phyloP scores from a whole-genome alignment of 2,888 invertebrate species.

The Seira ritae region DNA sequence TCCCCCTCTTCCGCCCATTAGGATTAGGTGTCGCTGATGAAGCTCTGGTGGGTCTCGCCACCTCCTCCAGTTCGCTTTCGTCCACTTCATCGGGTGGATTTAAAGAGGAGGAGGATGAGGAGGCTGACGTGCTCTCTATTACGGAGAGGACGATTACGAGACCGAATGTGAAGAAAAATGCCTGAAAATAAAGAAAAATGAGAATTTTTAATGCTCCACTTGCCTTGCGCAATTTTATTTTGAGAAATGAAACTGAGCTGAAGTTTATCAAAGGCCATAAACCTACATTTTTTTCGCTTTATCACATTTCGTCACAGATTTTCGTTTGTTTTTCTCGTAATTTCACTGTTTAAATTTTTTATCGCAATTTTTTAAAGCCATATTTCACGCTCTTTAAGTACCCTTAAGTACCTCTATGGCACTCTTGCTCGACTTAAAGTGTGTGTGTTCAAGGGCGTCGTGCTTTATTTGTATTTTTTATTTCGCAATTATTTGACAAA shows the following conservation, averaged over 20 bases:
- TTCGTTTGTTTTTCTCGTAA: too few species aligned
- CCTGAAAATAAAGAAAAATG: constrained; percentile 14
- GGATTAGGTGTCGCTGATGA: constrained; percentile 5
- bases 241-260: constrained; percentile 6
- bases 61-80: constrained; percentile 36
- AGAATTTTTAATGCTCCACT: constrained; percentile 40
- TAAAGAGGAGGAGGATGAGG: constrained; percentile 5
- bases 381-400: too few species aligned
- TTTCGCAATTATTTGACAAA: too few species aligned
- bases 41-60: constrained; percentile 42
- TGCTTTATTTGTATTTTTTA: too few species aligned
- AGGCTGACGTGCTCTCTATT: not conserved
- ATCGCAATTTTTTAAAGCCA: too few species aligned
- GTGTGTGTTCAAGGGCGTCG: too few species aligned
- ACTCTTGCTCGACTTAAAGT: too few species aligned
- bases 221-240: constrained; percentile 13
- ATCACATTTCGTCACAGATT: too few species aligned
- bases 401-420: too few species aligned
- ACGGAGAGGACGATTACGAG: constrained; percentile 17
- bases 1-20: not conserved
- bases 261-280: constrained; percentile 45
- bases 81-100: constrained; percentile 43
- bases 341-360: too few species aligned
- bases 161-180: constrained; percentile 25
- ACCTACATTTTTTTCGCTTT: constrained; percentile 33